phyloP scores from a whole-genome alignment of 2,888 invertebrate species.

The Polydrusus cervinus region DNA sequence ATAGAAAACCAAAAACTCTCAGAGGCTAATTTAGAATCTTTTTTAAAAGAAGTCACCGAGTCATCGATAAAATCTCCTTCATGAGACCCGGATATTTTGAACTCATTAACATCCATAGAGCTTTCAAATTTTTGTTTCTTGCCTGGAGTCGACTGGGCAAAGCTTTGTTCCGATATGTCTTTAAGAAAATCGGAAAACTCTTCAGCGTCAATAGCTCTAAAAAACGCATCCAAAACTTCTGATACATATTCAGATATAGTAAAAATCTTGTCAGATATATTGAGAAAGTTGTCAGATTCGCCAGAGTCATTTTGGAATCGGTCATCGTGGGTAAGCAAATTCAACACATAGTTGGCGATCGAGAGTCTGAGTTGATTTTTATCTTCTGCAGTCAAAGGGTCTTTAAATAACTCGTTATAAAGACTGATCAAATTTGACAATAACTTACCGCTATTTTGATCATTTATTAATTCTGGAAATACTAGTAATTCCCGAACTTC shows the following conservation, averaged over 20 bases:
- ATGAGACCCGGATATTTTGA: not conserved
- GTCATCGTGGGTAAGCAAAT: constrained; percentile 60
- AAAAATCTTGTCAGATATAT: constrained; percentile 65
- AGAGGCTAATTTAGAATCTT: constrained; percentile 60
- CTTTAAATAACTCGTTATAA: constrained; percentile 61
- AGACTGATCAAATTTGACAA: constrained; percentile 59
- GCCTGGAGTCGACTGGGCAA: constrained; percentile 59
- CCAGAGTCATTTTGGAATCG: constrained; percentile 57
- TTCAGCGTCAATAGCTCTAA: constrained; percentile 54
- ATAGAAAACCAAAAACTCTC: constrained; percentile 68
- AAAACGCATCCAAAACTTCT: constrained; percentile 67
- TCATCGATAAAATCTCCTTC: constrained; percentile 1
- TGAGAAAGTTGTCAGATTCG: constrained; percentile 51
- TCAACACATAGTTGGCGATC: constrained; percentile 59
- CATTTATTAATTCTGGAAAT: constrained; percentile 66
- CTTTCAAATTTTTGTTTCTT: constrained; percentile 39
- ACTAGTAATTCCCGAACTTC: constrained; percentile 65
- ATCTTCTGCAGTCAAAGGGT: constrained; percentile 59
- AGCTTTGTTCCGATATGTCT: constrained; percentile 46
- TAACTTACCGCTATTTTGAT: constrained; percentile 63
- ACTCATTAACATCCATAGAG: not conserved
- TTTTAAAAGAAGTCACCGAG: constrained; percentile 62
- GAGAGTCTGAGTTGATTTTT: constrained; percentile 63
- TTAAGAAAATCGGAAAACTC: constrained; percentile 54
- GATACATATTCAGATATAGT: constrained; percentile 67